Evolutionary conservation across 2,797 vertebrate genomes (phyloP).

Genomic region (Poecilia velifera): DNA sequence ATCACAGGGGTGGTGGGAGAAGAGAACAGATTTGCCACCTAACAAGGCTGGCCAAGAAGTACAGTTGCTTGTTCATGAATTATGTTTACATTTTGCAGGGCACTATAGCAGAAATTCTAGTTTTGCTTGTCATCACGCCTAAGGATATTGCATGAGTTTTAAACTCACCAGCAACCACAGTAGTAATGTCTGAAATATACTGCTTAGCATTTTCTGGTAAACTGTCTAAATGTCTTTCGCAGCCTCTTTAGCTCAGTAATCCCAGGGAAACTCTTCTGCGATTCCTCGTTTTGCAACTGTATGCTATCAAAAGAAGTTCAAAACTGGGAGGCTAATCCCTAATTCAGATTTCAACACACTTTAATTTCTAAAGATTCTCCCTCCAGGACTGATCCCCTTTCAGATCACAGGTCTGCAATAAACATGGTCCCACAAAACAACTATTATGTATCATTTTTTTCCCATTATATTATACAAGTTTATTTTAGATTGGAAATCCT

Average conservation of each 20-base stretch:
- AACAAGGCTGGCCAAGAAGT: slow-evolving; percentile 62
- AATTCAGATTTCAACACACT: background rate
- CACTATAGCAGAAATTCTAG: slow-evolving; percentile 30
- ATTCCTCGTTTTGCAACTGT: background rate
- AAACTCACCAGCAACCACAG: background rate
- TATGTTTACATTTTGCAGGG: slow-evolving; percentile 52
- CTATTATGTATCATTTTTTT: background rate
- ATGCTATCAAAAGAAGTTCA: background rate
- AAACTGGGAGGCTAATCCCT: background rate
- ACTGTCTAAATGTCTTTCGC: background rate
- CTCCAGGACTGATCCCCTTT: background rate
- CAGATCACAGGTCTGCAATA: background rate
- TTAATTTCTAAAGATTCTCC: background rate
- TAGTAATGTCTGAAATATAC: background rate
- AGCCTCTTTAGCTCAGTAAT: background rate
- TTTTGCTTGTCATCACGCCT: slow-evolving; percentile 17
- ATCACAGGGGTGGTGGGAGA: slow-evolving; percentile 46
- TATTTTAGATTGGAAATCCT: background rate
- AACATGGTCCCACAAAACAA: background rate
- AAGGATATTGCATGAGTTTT: background rate
- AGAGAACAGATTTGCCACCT: slow-evolving; percentile 69
- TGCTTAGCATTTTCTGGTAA: background rate
- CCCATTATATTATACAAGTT: background rate
- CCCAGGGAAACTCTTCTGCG: background rate
- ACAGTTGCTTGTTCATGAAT: slow-evolving; percentile 64